A percentile compares a stretch with the other conserved stretches of the same genome.
Conservation (phyloP, 2,797 vertebrate genomes). For the Threskiornis aethiopicus region DNA sequence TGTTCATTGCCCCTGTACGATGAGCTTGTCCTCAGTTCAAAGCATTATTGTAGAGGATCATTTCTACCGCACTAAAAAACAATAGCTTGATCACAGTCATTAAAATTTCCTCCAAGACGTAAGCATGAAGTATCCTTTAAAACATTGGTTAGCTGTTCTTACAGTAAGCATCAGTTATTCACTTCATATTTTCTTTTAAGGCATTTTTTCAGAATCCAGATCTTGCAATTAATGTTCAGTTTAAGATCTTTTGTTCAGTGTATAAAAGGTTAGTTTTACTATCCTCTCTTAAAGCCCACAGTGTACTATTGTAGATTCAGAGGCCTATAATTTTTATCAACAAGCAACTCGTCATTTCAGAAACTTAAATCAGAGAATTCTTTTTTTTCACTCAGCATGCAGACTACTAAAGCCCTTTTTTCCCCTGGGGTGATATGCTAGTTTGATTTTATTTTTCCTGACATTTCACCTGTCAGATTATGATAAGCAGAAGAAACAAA, state of each 20-base stretch:
- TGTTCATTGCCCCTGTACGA: background rate
- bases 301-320: background rate
- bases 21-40: background rate
- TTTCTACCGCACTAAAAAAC: background rate
- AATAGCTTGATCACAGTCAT: background rate
- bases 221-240: background rate
- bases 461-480: conserved; percentile 70
- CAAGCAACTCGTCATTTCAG: background rate
- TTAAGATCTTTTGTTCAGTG: background rate
- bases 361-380: background rate
- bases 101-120: background rate
- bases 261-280: background rate
- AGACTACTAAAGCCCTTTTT: conserved; percentile 16
- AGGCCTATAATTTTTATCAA: conserved; percentile 13
- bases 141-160: background rate
- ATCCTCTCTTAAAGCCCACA: background rate
- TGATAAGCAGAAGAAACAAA: conserved; percentile 62
- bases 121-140: background rate
- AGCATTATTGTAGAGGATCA: background rate
- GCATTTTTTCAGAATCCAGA: background rate
- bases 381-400: background rate
- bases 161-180: background rate
- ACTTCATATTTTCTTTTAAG: background rate
- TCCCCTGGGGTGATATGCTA: conserved; percentile 21
- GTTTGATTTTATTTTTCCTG: conserved; percentile 68